Base-by-base conservation (phyloP, 2,888 invertebrate species). In the Epistrophella euchroma region DNA sequence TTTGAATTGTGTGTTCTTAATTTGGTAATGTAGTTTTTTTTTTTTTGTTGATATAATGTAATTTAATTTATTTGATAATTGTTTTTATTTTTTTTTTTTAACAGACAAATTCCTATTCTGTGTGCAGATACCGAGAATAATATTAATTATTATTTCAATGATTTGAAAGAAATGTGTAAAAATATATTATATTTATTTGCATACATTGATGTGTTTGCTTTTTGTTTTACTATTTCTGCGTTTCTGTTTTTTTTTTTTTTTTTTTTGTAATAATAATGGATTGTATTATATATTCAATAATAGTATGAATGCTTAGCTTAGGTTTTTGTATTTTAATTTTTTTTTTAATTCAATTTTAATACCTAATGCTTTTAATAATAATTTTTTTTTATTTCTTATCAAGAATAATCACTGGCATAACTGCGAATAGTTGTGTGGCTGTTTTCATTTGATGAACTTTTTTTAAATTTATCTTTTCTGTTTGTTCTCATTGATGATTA, bases 381-480 rank as follows among this genome's bases (percentile, higher is more conserved):
- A 32, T 37, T 58, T 72, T 84, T 80, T 76, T 85, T 81, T 76
- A 76, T 73, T 78, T 86, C 86, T 82, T 82, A 86, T 78, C 82
- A 86, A 86, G 86, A 86, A 86, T 86, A 82, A 86, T 83, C 82
- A 79, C 87, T 82, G 78, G 87, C 87, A 81, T 85, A 73, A 81
- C 81, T 85, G 81, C 76, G 76, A 81, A 85, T 81, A 81, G 85
- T 81, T 81, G 43, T 76, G 81, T 81, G 83, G 70, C 58, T 85
- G 75, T 81, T 60, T 80, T 85, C 76, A 81, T 85, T 85, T 76
- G 55, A 81, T 85, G 80, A 79, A 76, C 64, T 85, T 58, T 17
- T 32, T 25, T 50, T 22, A 13, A 37, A 58, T 62, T 25, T 75
- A 58, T 81, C 62, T 52, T n/a, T 37, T 66, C 6, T 37, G 32